Evolutionary conservation across 2,113 vertebrate species (phyloP).

Genomic region (Cacatua alba): DNA sequence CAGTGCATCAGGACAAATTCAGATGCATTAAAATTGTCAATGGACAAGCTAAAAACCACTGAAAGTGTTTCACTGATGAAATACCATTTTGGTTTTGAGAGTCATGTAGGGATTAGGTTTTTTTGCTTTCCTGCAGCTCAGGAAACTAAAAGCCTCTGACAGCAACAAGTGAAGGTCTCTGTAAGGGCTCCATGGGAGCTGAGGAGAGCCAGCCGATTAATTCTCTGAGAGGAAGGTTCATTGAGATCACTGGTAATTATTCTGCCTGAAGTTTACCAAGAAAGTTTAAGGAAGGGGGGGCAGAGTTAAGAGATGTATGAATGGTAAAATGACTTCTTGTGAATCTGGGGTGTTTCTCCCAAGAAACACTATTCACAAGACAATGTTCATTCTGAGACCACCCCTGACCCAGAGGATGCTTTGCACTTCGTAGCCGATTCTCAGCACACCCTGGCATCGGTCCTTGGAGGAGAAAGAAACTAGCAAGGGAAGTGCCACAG

Average conservation of each 20-base stretch:
- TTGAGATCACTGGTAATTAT: neutral
- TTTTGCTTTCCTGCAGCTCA: neutral
- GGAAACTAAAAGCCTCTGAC: neutral
- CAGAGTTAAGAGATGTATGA: neutral
- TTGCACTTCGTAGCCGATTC: no score
- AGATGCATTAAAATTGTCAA: neutral
- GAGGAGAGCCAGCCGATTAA: neutral
- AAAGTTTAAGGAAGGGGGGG: neutral
- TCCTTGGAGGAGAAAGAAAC: neutral
- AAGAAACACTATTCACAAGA: neutral
- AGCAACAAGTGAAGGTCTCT: neutral
- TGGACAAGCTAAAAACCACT: neutral
- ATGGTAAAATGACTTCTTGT: neutral
- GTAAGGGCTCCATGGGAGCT: accelerated
- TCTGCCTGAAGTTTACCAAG: neutral
- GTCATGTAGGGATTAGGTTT: neutral
- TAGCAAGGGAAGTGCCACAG: neutral
- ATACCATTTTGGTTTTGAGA: neutral
- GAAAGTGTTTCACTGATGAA: neutral
- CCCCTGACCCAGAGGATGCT: neutral
- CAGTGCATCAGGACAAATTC: neutral
- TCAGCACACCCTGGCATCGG: neutral
- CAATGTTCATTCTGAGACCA: accelerated
- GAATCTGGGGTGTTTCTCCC: neutral
- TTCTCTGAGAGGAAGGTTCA: neutral